A percentile compares a stretch with the other conserved stretches of the same genome.
Evolutionary conservation across 2,113 vertebrate species (phyloP).

Genomic region (Acanthisitta chloris): DNA sequence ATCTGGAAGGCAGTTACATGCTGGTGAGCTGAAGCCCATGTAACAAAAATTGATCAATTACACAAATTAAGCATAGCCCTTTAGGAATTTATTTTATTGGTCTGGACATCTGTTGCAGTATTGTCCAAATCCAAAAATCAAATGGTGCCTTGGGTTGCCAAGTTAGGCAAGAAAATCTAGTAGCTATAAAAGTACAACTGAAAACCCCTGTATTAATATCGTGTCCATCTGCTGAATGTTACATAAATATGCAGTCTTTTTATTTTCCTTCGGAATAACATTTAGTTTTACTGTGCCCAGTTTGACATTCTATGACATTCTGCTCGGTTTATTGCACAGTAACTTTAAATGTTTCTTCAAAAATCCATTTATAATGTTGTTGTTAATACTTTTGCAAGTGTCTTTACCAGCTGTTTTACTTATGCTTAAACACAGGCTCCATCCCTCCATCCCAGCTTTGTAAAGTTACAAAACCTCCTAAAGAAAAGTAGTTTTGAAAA

Average conservation of each 20-base stretch:
- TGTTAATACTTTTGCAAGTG: conserved; percentile 79
- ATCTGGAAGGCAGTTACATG: conserved; percentile 91
- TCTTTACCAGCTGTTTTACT: conserved; percentile 78
- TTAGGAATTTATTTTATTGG: conserved; percentile 98
- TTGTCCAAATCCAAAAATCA: conserved; percentile 99
- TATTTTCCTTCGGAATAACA: conserved; percentile 84
- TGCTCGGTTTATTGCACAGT: conserved; percentile 79
- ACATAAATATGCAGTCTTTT: conserved; percentile 84
- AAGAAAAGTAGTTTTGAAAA: conserved; percentile 27
- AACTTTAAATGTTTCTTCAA: conserved; percentile 82
- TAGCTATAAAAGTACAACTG: conserved; percentile 93
- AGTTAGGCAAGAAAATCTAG: conserved; percentile 91
- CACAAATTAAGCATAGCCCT: conserved; percentile 95
- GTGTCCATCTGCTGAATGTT: conserved; percentile 95
- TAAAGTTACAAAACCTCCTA: conserved; percentile 44
- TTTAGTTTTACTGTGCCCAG: conserved; percentile 86
- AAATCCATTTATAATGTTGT: conserved; percentile 80
- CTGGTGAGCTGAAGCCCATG: conserved; percentile 89
- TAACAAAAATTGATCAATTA: conserved; percentile 99
- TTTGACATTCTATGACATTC: conserved; percentile 85
- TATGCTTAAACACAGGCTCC: conserved; percentile 56
- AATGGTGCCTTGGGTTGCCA: conserved; percentile 90
- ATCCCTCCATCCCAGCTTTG: conserved; percentile 1
- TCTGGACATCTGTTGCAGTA: conserved; percentile 99
- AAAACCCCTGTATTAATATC: conserved; percentile 95